phyloP scores from a whole-genome alignment of 2,113 vertebrate species.

The Prinia subflava region DNA sequence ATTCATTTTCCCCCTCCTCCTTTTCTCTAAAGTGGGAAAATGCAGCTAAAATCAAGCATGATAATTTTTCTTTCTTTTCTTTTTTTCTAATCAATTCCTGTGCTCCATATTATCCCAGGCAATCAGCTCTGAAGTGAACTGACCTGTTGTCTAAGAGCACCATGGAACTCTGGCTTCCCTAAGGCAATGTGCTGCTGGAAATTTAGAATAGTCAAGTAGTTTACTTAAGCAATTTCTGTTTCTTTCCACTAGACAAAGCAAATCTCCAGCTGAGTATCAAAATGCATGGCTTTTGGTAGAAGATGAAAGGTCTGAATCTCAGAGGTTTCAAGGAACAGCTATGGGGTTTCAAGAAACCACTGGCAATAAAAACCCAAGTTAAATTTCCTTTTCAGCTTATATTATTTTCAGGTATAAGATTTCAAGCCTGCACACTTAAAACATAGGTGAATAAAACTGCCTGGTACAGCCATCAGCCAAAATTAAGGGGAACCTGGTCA shows the following conservation, averaged over 20 bases:
- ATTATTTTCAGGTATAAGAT: not conserved
- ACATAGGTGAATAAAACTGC: not conserved
- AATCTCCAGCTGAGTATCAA: not conserved
- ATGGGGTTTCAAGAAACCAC: not conserved
- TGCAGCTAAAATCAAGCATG: not conserved
- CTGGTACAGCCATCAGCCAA: not conserved
- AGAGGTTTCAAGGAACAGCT: not conserved
- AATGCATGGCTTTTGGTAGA: not conserved
- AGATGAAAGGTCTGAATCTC: not conserved
- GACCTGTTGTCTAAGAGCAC: not conserved
- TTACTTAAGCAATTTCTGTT: not conserved
- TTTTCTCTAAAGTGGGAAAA: not conserved
- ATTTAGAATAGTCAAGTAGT: not conserved
- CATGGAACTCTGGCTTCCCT: not conserved
- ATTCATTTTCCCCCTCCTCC: rapidly evolving
- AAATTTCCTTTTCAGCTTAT: not conserved
- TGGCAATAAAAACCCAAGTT: not conserved
- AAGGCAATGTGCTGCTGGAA: not conserved
- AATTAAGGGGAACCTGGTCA: not conserved
- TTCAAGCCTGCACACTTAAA: not conserved
- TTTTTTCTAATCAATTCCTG: not conserved
- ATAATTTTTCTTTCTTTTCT: not conserved
- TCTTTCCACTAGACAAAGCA: not conserved
- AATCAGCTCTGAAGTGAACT: not conserved
- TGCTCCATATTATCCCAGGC: not conserved